Percentiles rank a stretch among this genome's conserved stretches.
phyloP scores from a whole-genome alignment of 1,140 invertebrate species.

The Schmidtea mediterranea region DNA sequence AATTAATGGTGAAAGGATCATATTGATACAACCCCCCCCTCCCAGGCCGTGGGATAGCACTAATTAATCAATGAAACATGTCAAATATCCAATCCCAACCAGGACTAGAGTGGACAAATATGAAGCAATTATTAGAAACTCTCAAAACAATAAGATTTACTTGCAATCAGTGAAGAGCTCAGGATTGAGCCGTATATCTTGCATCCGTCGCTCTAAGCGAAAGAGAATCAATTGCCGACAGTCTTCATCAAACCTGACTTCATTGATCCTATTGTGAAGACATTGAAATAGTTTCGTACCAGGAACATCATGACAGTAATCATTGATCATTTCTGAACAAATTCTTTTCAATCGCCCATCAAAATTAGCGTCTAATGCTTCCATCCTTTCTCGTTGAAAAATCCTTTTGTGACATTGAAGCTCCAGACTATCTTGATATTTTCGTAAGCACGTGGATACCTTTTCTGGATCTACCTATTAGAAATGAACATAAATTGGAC shows the following conservation, averaged over 20 bases:
- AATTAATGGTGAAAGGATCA: too few relatives aligned
- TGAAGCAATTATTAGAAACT: too few relatives aligned
- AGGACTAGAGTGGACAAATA: too few relatives aligned
- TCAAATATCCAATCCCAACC: too few relatives aligned
- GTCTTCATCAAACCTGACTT: slow-evolving; percentile 48
- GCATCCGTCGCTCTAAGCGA: slow-evolving; percentile 21
- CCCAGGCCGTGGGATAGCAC: too few relatives aligned
- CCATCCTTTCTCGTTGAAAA: slow-evolving; percentile 54
- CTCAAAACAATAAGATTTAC: too few relatives aligned
- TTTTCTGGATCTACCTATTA: too few relatives aligned
- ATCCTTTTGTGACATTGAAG: slow-evolving; percentile 44
- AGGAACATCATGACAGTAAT: slow-evolving; percentile 16
- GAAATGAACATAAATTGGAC: too few relatives aligned
- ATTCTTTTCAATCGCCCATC: slow-evolving; percentile 53
- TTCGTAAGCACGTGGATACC: slow-evolving; percentile 30
- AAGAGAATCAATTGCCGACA: slow-evolving; percentile 58
- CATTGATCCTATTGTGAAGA: slow-evolving; percentile 44
- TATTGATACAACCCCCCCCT: too few relatives aligned
- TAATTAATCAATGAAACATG: too few relatives aligned
- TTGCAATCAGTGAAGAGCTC: slow-evolving; percentile 47
- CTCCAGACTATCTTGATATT: slow-evolving; percentile 38
- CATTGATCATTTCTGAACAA: slow-evolving; percentile 52
- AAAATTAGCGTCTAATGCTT: slow-evolving; percentile 49
- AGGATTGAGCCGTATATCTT: slow-evolving; percentile 69
- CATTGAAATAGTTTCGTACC: slow-evolving; percentile 23